phyloP scores from a whole-genome alignment of 2,113 vertebrate species.

The Phoxinus phoxinus region DNA sequence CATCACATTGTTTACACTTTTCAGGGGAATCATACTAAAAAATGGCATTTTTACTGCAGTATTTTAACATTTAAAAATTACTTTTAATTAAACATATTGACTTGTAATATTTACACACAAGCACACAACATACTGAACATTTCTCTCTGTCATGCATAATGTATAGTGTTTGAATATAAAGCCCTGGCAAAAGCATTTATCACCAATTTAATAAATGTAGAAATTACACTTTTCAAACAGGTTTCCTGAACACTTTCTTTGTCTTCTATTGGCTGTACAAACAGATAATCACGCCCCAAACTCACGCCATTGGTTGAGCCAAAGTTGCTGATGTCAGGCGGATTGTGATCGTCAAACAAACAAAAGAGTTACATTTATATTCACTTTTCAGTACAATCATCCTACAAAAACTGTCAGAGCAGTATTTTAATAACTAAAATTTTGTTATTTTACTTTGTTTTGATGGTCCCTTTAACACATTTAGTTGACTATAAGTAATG shows the following conservation, averaged over 20 bases:
- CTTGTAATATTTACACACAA: background rate
- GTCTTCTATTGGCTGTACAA: background rate
- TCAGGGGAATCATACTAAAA: background rate
- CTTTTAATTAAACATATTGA: background rate
- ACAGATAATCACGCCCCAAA: background rate
- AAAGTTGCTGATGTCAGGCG: background rate
- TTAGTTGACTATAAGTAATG: no score
- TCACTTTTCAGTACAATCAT: background rate
- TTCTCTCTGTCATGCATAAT: background rate
- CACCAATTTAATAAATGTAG: background rate
- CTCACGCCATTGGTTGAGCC: background rate
- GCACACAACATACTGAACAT: background rate
- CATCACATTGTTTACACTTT: background rate
- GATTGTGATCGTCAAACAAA: background rate
- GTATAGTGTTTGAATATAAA: background rate
- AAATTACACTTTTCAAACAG: conserved; percentile 2
- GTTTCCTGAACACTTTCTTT: background rate
- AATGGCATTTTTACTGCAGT: background rate
- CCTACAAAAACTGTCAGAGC: background rate
- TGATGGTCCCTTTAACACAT: no score
- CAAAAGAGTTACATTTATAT: background rate
- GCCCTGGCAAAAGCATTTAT: conserved; percentile 49
- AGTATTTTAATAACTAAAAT: background rate
- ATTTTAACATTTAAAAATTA: background rate
- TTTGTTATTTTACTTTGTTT: background rate